These are phyloP conservation scores for Fistularia tabacaria DNA, from an alignment of 2,797 vertebrate species.

Conservation along the genomic window DNA sequence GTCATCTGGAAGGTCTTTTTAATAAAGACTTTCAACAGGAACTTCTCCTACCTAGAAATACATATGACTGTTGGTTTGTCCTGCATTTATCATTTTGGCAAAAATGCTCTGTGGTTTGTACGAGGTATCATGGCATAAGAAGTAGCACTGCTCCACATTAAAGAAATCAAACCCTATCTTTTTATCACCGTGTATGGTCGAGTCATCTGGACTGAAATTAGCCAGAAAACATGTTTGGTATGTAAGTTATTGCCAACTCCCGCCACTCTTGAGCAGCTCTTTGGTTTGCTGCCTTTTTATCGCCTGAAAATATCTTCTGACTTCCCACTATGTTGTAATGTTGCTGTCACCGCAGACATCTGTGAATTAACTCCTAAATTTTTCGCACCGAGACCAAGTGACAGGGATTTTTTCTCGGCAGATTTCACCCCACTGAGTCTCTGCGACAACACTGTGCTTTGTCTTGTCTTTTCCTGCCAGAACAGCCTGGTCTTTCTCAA, in stretches of 20 bases:
- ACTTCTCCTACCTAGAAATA: too few relatives aligned
- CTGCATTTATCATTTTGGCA: too few relatives aligned
- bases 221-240: slow-evolving; percentile 23
- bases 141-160: too few relatives aligned
- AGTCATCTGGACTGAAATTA: slow-evolving; percentile 20
- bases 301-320: slow-evolving; percentile 25
- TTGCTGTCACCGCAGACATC: slow-evolving; percentile 26
- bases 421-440: slow-evolving; percentile 35
- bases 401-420: slow-evolving; percentile 21
- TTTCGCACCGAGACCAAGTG: slow-evolving; percentile 39
- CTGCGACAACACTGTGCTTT: slow-evolving; percentile 30
- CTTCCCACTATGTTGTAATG: slow-evolving; percentile 24
- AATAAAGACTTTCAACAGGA: too few relatives aligned
- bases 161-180: too few relatives aligned
- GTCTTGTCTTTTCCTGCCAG: slow-evolving; percentile 40
- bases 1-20: too few relatives aligned
- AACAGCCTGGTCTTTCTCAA: slow-evolving; percentile 34
- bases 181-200: too few relatives aligned
- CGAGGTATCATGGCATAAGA: too few relatives aligned
- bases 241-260: slow-evolving; percentile 7
- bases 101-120: too few relatives aligned
- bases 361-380: slow-evolving; percentile 55
- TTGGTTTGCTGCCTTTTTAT: slow-evolving; percentile 26
- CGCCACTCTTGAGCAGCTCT: slow-evolving; percentile 14
- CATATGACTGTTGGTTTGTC: too few relatives aligned